Conservation (phyloP, 1,140 invertebrate species). For the Octopus bimaculoides region DNA sequence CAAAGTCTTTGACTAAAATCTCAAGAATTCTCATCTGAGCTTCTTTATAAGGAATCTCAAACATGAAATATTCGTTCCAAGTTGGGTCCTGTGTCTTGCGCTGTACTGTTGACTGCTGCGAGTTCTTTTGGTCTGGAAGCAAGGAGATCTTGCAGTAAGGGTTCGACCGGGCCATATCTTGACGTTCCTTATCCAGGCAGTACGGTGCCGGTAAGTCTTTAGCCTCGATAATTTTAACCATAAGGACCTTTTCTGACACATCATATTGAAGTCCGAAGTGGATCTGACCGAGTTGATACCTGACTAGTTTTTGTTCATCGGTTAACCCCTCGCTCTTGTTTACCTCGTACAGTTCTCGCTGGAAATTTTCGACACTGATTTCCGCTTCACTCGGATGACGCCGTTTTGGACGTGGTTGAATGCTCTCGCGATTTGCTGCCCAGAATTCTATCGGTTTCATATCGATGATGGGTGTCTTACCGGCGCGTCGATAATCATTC, state of each 20-base stretch:
- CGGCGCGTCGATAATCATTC: conserved; percentile 36
- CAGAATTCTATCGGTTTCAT: conserved; percentile 60
- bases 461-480: conserved; percentile 55
- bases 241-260: conserved; percentile 45
- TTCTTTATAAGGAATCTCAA: conserved; percentile 51
- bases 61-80: conserved; percentile 55
- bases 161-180: conserved; percentile 58
- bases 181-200: conserved; percentile 51
- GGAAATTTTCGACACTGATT: conserved; percentile 53
- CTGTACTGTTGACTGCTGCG: conserved; percentile 54
- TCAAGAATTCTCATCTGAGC: conserved; percentile 46
- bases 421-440: conserved; percentile 54
- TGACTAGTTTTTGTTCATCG: conserved; percentile 51
- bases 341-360: conserved; percentile 52
- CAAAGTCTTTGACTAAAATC: conserved; percentile 55
- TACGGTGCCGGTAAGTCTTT: conserved; percentile 54
- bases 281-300: conserved; percentile 54
- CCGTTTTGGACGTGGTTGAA: conserved; percentile 49
- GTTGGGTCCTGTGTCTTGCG: conserved; percentile 51
- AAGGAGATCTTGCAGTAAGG: conserved; percentile 56
- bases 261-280: conserved; percentile 58
- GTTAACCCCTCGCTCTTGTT: conserved; percentile 39
- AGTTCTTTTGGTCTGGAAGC: conserved; percentile 51
- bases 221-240: conserved; percentile 58
- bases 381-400: conserved; percentile 51